Percentiles rank a stretch among this genome's conserved stretches.
phyloP scores from a whole-genome alignment of 35 echinoderm and acorn worm genomes.

The Ophiothrix spiculata region DNA sequence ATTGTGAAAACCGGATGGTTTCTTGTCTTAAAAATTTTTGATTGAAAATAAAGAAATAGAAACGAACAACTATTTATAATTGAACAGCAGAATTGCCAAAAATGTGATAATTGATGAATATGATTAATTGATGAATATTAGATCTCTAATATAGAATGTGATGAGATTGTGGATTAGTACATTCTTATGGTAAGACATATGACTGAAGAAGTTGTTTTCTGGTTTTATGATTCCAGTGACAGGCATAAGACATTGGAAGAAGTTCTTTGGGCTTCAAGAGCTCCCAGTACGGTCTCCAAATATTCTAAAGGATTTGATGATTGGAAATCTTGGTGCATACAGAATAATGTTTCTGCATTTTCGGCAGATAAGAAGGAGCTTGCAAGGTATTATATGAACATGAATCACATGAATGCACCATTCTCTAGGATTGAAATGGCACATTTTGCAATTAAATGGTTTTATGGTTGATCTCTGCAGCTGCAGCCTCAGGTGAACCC shows the following conservation, averaged over 20 bases:
- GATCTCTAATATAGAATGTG: neutral
- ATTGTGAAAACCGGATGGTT: too few species aligned
- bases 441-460: slow-evolving; percentile 8
- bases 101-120: neutral
- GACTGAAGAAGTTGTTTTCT: neutral
- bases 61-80: too few species aligned
- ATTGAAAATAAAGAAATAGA: too few species aligned
- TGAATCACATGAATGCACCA: neutral
- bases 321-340: slow-evolving; percentile 8
- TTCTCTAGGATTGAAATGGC: slow-evolving; percentile 4
- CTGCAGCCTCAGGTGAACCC: neutral
- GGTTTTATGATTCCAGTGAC: neutral
- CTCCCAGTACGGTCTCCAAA: neutral
- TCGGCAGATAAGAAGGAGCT: slow-evolving; percentile 7
- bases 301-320: neutral
- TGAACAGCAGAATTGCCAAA: too few species aligned
- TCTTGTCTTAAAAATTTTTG: too few species aligned
- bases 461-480: slow-evolving; percentile 5
- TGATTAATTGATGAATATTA: neutral
- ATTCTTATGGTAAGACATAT: neutral
- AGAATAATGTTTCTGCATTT: neutral
- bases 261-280: slow-evolving; percentile 1
- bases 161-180: neutral
- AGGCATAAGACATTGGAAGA: neutral
- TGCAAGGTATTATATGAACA: neutral